Evolutionary conservation across 1,140 invertebrate genomes (phyloP).

Genomic region (Cyphomyrmex costatus): DNA sequence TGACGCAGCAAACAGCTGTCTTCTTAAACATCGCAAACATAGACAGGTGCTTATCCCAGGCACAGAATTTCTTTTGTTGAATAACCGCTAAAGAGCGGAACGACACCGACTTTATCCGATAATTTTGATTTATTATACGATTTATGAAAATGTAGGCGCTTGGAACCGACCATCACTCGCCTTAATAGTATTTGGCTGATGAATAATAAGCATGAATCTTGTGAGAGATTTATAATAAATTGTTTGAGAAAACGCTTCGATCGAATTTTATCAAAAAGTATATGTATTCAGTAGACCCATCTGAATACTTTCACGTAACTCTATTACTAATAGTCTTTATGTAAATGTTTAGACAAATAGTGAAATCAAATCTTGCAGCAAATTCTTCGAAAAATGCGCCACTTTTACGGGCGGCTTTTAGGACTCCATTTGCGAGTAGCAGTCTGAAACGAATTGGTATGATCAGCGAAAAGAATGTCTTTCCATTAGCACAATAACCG

Average conservation of each 20-base stretch:
- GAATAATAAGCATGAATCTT: slow-evolving; percentile 9
- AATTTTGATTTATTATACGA: slow-evolving; percentile 40
- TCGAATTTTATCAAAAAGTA: slow-evolving; percentile 14
- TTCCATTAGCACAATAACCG: slow-evolving; percentile 47
- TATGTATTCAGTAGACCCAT: not conserved
- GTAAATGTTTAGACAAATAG: slow-evolving; percentile 7
- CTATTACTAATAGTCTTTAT: not conserved
- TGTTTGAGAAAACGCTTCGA: not conserved
- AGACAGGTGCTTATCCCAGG: slow-evolving; percentile 31
- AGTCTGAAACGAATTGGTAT: not conserved
- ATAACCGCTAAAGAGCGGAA: slow-evolving; percentile 3
- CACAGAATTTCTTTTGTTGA: slow-evolving; percentile 16
- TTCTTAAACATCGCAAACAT: not conserved
- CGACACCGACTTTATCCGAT: not conserved
- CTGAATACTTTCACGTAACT: not conserved
- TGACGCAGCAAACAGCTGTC: not conserved
- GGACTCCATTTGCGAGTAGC: not conserved
- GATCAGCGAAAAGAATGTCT: slow-evolving; percentile 12
- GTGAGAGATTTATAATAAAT: slow-evolving; percentile 1
- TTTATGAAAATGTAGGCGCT: slow-evolving; percentile 31
- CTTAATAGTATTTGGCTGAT: not conserved
- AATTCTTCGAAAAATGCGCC: slow-evolving; percentile 8
- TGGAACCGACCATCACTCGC: not conserved
- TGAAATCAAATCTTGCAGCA: not conserved
- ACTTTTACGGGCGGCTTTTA: slow-evolving; percentile 19